phyloP scores from a whole-genome alignment of 2,888 invertebrate species.

The Clanis bilineata region DNA sequence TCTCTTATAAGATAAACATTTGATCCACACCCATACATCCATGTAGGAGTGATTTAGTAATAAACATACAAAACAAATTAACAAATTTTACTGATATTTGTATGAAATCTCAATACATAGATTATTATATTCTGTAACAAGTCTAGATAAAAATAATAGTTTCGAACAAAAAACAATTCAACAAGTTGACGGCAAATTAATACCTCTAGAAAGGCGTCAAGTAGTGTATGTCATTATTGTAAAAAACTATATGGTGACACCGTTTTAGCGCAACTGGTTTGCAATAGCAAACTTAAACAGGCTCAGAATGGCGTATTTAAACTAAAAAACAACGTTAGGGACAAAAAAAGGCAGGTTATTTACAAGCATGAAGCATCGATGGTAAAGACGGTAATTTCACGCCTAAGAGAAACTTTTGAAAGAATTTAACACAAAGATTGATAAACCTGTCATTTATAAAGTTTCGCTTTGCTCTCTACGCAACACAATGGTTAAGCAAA shows the following conservation, averaged over 20 bases:
- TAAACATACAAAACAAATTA: too few species aligned
- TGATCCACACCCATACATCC: too few species aligned
- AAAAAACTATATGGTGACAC: neutral
- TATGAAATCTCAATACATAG: too few species aligned
- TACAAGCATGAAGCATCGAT: neutral
- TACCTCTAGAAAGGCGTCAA: neutral
- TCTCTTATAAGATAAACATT: too few species aligned
- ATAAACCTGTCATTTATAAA: neutral
- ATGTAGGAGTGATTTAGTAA: too few species aligned
- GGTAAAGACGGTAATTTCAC: neutral
- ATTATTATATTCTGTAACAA: too few species aligned
- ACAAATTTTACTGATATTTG: too few species aligned
- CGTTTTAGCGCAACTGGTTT: neutral
- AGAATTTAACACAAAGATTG: neutral
- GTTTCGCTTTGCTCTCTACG: neutral
- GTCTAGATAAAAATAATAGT: neutral
- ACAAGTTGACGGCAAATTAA: neutral
- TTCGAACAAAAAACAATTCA: neutral
- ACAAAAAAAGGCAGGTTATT: neutral
- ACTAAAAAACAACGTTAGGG: neutral
- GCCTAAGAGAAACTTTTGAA: neutral
- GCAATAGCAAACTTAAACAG: neutral
- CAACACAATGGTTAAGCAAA: slow-evolving; percentile 4
- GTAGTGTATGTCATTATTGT: neutral
- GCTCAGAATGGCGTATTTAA: neutral